Evolutionary conservation across 2,797 vertebrate genomes (phyloP), one percentile per base, ranked within the genome.

Genomic region (Ptychobarbus kaznakovi): DNA sequence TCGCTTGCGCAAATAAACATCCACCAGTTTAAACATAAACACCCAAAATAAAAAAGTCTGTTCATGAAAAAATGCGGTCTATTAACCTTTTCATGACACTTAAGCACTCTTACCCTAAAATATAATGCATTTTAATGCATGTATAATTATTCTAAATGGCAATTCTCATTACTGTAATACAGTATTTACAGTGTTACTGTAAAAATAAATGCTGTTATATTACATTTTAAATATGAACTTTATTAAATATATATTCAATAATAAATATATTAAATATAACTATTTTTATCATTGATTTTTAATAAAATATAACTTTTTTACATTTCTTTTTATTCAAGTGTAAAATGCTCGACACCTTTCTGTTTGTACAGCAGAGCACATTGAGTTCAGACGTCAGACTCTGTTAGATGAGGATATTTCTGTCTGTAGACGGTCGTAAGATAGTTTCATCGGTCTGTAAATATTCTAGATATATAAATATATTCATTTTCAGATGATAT

Each of bases 311-410:
- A 13, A 25, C 6, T 28, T 63, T 42, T 42, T 11, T 25, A 25
- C 58, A 13, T 28, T 63, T 63, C 12, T 28, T 38, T 68, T 4
- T 22, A 25, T 44, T 61, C 6, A 58, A 56, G 75, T 38, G 53
- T 78, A 15, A 61, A 61, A 58, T 13, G 18, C 38, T 58, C 3
- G 10, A 79, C 85, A 86, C 10, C 49, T 88, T 69, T 92, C 92
- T 92, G 91, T 95, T 92, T 94, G 90, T 94, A 94, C 92, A 92
- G 92, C 91, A 86, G 91, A 94, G 93, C 94, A 87, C 93, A 93
- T 92, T 92, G 90, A 91, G 92, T 94, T 95, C 92, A 93, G 88
- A n/a, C 76, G 56, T 89, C 92, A 89, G 86, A 69, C 74, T 73
- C 42, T 87, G 72, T 86, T 90, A 66, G 44, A 72, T 79, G 35